These are phyloP conservation scores for Asarcornis scutulata DNA, from an alignment of 2,113 vertebrate species.

Conservation along the genomic window DNA sequence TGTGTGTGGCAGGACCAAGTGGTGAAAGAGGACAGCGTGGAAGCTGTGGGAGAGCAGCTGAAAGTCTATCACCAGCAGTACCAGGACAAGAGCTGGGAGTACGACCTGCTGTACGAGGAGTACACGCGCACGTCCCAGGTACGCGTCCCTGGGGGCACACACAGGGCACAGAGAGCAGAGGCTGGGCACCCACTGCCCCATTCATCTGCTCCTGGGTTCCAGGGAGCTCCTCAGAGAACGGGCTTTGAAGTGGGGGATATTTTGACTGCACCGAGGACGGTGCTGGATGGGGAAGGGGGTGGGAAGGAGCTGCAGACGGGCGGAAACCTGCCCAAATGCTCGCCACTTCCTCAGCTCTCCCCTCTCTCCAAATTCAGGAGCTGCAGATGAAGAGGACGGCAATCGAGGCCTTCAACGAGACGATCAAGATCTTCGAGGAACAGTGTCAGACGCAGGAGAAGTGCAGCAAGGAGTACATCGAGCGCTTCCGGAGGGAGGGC, in stretches of 20 bases:
- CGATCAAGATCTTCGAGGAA: conserved; percentile 87
- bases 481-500: conserved; percentile 83
- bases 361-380: conserved; percentile 65
- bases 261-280: neutral
- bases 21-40: conserved; percentile 77
- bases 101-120: conserved; percentile 83
- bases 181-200: accelerated
- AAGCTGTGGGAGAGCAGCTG: conserved; percentile 84
- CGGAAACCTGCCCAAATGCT: neutral
- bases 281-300: neutral
- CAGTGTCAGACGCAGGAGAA: conserved; percentile 84
- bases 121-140: conserved; percentile 85
- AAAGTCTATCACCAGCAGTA: conserved; percentile 85
- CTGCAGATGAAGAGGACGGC: conserved; percentile 86
- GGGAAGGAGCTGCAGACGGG: neutral
- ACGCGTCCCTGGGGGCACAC: accelerated
- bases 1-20: conserved; percentile 62
- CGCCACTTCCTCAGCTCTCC: neutral
- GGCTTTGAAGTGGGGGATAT: neutral
- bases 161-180: neutral
- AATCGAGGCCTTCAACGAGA: conserved; percentile 85
- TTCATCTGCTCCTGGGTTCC: neutral
- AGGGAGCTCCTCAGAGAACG: neutral
- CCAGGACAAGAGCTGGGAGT: conserved; percentile 86
- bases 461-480: conserved; percentile 84